Evolutionary conservation across 2,113 vertebrate species (phyloP), one percentile per base, ranked within the genome.

Genomic region (Noctilio leporinus): DNA sequence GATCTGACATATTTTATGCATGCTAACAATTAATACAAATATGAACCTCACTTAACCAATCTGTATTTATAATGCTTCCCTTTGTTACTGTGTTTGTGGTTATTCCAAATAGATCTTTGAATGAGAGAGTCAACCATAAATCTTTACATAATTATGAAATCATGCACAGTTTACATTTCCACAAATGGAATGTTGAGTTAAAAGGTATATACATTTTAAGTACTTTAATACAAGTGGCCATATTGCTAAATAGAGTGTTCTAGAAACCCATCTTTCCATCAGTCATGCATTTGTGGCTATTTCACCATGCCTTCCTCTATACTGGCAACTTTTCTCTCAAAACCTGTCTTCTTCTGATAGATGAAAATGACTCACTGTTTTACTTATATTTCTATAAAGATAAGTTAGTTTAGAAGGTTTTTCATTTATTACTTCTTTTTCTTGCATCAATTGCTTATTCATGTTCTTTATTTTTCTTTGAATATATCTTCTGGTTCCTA

Each of bases 391-490:
- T 72, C 38, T 57, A 57, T n/a, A 78, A n/a, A 67, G 28, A 55
- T 26, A 15, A 64, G 10, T 62, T 40, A 80, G 35, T 12, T 69
- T 55, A 28, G 30, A n/a, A 69, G 45, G 10, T 16, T 43, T 67
- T 78, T 57, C 17, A 62, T 67, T 89, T 26, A 19, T 73, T 67
- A n/a, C 26, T 53, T 67, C 86, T 89, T 70, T 77, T 64, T 80
- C 86, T 0, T 0, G 10, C 91, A 75, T 78, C 45, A 69, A 19
- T 45, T 67, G 8, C 28, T 30, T 80, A 45, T 45, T 91, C n/a
- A 38, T 72, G 33, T 24, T 82, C 26, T 49, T 59, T 35, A 49
- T 38, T 82, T 91, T 72, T 72, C 11, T 69, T 90, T 67, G 7
- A 47, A 17, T 59, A 5, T 53, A 67, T 55, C 38, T 47, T 47